phyloP scores from a whole-genome alignment of 2,797 vertebrate species.

The Uromys caudimaculatus region DNA sequence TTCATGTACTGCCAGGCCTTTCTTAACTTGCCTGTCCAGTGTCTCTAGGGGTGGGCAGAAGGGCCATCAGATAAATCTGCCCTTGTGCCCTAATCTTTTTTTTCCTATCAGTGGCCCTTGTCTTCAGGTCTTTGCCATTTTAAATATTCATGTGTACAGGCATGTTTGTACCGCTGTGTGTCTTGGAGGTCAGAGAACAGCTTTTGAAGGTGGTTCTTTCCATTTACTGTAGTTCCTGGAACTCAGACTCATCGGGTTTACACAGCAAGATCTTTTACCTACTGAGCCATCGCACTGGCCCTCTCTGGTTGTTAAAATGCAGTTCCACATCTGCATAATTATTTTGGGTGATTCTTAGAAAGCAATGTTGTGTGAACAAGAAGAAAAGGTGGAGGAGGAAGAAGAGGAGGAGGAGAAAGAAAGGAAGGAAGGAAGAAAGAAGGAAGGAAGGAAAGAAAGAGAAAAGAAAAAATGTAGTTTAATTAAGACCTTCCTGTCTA shows the following conservation, averaged over 20 bases:
- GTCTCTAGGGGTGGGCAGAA: not conserved
- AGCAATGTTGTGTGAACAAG: not conserved
- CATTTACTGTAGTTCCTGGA: not conserved
- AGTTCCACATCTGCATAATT: not conserved
- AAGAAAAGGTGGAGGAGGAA: not conserved
- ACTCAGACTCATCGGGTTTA: not conserved
- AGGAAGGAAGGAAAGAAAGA: not conserved
- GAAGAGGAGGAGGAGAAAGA: not conserved
- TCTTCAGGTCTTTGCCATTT: not conserved
- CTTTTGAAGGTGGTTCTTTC: not conserved
- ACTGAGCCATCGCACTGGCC: not conserved
- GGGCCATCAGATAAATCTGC: not conserved
- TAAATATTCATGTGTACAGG: not conserved
- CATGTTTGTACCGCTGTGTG: not conserved
- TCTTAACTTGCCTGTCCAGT: not conserved
- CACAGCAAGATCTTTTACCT: not conserved
- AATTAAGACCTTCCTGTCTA: conserved; percentile 31
- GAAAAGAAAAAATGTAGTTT: not conserved
- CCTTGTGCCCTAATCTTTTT: not conserved
- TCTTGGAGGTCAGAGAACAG: not conserved
- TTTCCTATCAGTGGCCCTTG: not conserved
- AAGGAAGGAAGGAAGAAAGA: no score
- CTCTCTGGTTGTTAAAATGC: not conserved
- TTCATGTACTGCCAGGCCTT: not conserved
- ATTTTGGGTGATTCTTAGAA: conserved; percentile 29